Evolutionary conservation across 2,888 invertebrate genomes (phyloP).

Genomic region (Cephus sareptanus): DNA sequence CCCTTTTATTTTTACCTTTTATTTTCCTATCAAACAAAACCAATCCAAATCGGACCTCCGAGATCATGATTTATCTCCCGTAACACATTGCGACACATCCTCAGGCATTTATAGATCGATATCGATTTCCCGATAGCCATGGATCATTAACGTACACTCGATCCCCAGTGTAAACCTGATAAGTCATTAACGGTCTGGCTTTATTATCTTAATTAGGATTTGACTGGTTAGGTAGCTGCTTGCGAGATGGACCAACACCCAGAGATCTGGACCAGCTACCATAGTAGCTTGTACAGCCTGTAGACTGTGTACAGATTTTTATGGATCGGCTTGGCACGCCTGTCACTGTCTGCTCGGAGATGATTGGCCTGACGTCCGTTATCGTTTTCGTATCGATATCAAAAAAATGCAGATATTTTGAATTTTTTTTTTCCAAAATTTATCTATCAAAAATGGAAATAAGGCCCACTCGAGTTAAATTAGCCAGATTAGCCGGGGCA

Average conservation of each 20-base stretch:
- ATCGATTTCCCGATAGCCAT: not conserved
- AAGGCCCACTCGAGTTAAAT: not conserved
- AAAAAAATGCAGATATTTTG: too few relatives aligned
- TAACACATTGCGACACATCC: not conserved
- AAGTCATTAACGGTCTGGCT: not conserved
- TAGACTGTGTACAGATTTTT: too few relatives aligned
- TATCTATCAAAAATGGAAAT: not conserved
- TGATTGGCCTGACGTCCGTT: not conserved
- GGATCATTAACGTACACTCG: not conserved
- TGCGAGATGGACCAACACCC: not conserved
- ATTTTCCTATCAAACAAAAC: not conserved
- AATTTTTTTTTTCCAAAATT: not conserved
- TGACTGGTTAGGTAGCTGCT: not conserved
- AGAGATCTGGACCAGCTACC: not conserved
- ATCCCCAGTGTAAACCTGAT: slow-evolving; percentile 1
- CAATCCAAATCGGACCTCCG: not conserved
- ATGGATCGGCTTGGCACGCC: not conserved
- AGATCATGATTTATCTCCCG: not conserved
- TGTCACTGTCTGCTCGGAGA: not conserved
- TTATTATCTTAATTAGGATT: slow-evolving; percentile 4
- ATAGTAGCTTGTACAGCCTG: too few relatives aligned
- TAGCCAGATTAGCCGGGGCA: slow-evolving; percentile 30
- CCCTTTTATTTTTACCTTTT: not conserved
- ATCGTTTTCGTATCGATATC: too few relatives aligned
- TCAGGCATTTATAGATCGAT: not conserved